These are phyloP conservation scores for Brachypteracias leptosomus DNA, from an alignment of 2,113 vertebrate genomes.

Conservation along the genomic window DNA sequence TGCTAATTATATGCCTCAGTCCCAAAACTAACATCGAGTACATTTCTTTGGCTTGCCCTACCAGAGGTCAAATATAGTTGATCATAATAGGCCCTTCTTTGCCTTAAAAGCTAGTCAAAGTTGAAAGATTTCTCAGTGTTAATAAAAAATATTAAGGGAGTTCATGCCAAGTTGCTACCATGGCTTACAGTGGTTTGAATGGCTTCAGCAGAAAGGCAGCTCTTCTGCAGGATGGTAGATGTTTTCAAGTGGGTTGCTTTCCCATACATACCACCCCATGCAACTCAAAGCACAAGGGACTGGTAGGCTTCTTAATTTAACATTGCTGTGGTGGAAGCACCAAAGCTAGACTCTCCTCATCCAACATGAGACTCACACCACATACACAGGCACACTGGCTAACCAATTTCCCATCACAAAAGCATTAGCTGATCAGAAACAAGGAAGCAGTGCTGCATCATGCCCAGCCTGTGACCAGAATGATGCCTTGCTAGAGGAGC, in stretches of 20 bases:
- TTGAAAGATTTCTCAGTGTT: not conserved
- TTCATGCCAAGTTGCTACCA: not conserved
- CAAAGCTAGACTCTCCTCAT: not conserved
- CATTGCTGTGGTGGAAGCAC: not conserved
- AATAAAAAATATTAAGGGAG: not conserved
- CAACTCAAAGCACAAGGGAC: not conserved
- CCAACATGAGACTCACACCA: not conserved
- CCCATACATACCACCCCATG: not conserved
- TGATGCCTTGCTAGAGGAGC: accelerated
- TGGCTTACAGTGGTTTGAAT: not conserved
- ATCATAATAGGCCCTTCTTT: not conserved
- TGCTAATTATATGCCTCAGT: not conserved
- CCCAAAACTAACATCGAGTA: not conserved
- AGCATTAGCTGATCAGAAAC: not conserved
- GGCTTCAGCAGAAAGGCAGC: not conserved
- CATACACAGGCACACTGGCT: not conserved
- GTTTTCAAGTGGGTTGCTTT: not conserved
- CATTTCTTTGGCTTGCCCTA: not conserved
- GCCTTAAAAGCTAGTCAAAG: not conserved
- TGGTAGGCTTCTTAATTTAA: not conserved
- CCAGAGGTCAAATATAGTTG: not conserved
- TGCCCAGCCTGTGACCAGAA: not conserved
- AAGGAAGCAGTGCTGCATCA: not conserved
- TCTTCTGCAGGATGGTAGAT: accelerated
- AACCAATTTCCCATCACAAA: not conserved